Percentiles rank a stretch among this genome's conserved stretches.
Conservation (phyloP, 1,140 invertebrate species). For the Leptopilina clavipes region DNA sequence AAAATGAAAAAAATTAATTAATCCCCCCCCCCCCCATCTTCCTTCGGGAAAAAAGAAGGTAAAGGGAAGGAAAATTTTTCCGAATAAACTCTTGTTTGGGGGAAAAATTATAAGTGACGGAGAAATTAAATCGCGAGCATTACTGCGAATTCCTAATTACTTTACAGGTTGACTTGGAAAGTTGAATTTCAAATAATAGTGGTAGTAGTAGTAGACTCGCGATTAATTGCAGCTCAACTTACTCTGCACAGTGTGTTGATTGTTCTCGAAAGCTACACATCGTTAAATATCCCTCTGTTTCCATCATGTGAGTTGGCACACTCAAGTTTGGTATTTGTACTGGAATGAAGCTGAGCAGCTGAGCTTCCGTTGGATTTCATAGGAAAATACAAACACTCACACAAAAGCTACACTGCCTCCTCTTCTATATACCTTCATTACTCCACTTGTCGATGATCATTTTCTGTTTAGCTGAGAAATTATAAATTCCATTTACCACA, state of each 20-base stretch:
- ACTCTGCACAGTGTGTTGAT: neutral
- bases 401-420: neutral
- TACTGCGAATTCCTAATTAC: neutral
- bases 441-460: neutral
- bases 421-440: conserved; percentile 3
- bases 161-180: neutral
- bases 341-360: neutral
- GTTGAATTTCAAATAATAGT: neutral
- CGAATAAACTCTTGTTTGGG: no score
- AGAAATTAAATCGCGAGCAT: neutral
- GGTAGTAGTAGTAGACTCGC: neutral
- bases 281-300: conserved; percentile 11
- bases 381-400: conserved; percentile 13
- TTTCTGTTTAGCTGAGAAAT: neutral
- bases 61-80: no score
- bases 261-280: neutral
- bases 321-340: conserved; percentile 11
- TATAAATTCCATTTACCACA: neutral
- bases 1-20: no score
- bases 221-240: conserved; percentile 7
- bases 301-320: conserved; percentile 4
- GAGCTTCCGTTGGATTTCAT: neutral
- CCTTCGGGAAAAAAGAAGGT: no score
- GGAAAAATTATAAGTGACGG: no score
- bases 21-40: no score